A percentile compares a stretch with the other conserved stretches of the same genome.
These are phyloP conservation scores for Turnix velox DNA, from an alignment of 2,113 vertebrate genomes.

Conservation along the genomic window DNA sequence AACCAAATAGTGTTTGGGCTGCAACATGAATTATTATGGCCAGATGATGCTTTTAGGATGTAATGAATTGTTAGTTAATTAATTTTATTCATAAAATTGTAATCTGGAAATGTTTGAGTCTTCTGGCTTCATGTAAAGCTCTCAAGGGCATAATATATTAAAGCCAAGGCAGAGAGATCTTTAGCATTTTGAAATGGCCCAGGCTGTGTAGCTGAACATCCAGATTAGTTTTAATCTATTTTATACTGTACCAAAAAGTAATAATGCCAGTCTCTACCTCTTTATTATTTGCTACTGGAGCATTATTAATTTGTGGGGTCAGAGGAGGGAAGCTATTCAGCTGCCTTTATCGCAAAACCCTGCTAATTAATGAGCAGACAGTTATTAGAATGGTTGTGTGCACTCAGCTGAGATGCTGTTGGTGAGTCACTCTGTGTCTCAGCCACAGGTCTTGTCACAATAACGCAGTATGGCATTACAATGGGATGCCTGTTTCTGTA, in stretches of 20 bases:
- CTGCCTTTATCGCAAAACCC: slow-evolving; percentile 29
- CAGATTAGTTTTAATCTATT: neutral
- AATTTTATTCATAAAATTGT: slow-evolving; percentile 39
- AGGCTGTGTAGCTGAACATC: neutral
- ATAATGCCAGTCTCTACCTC: neutral
- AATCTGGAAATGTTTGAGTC: neutral
- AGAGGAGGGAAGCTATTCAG: slow-evolving; percentile 14
- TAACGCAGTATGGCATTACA: neutral
- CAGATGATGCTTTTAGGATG: slow-evolving; percentile 24
- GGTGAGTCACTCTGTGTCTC: slow-evolving; percentile 1
- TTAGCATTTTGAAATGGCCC: neutral
- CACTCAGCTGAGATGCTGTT: slow-evolving; percentile 2
- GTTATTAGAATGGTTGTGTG: slow-evolving; percentile 22
- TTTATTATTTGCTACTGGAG: slow-evolving; percentile 30
- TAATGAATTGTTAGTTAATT: slow-evolving; percentile 45
- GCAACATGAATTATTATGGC: slow-evolving; percentile 13
- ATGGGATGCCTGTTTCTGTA: neutral
- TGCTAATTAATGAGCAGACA: slow-evolving; percentile 47
- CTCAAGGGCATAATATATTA: neutral
- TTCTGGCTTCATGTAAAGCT: neutral
- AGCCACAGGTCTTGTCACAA: neutral
- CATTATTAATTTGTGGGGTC: slow-evolving; percentile 16
- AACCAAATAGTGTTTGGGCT: slow-evolving; percentile 21
- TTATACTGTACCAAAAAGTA: slow-evolving; percentile 11
- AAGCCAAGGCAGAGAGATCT: neutral